Evolutionary conservation across 2,113 vertebrate genomes (phyloP).

Genomic region (Piprites chloris): DNA sequence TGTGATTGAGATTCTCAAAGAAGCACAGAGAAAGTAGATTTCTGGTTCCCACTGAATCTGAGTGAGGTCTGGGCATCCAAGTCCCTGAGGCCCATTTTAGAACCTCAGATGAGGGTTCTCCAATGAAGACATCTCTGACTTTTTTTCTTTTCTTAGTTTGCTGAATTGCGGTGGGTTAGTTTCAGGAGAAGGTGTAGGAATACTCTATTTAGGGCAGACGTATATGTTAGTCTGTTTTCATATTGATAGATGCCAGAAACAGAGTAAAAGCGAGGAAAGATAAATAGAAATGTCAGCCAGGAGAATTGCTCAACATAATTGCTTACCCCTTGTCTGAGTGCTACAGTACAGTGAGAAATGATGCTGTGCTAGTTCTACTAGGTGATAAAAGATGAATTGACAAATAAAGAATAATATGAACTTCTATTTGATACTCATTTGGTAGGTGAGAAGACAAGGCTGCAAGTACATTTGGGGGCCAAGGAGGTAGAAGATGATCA

Average conservation of each 20-base stretch:
- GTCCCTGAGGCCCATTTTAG: background rate
- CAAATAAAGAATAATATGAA: background rate
- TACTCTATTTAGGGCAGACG: background rate
- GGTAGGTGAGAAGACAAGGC: background rate
- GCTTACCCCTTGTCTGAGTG: background rate
- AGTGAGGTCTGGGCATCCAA: background rate
- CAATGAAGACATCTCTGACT: background rate
- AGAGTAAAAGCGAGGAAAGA: background rate
- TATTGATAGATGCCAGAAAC: background rate
- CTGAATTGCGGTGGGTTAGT: background rate
- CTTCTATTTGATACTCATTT: background rate
- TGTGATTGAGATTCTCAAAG: background rate
- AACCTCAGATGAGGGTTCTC: background rate
- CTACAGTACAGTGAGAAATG: background rate
- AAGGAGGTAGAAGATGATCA: background rate
- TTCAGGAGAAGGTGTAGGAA: background rate
- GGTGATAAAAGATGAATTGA: background rate
- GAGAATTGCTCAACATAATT: background rate
- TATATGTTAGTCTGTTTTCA: background rate
- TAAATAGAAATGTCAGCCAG: background rate
- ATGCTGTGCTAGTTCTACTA: background rate
- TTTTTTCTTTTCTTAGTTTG: background rate
- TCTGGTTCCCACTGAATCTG: background rate
- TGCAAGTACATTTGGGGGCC: background rate
- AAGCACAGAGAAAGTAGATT: background rate